These are phyloP conservation scores for Craterocephalus amniculus DNA, from an alignment of 2,797 vertebrate species.

Conservation along the genomic window DNA sequence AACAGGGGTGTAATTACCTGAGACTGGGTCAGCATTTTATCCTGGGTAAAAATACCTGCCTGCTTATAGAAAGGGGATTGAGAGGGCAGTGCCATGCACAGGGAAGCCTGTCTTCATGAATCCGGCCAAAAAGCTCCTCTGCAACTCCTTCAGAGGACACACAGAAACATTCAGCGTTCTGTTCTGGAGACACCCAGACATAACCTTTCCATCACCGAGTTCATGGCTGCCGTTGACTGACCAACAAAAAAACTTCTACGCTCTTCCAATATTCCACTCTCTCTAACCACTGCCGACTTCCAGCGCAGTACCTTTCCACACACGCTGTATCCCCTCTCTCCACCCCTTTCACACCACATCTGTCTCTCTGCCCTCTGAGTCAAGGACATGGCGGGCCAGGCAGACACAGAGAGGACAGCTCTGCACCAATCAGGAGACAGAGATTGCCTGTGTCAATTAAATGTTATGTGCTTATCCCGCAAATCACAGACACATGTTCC, in stretches of 20 bases:
- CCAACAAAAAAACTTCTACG: constrained; percentile 50
- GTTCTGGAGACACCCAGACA: constrained; percentile 40
- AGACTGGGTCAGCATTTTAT: constrained; percentile 85
- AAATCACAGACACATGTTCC: constrained; percentile 81
- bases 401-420: constrained; percentile 70
- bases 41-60: constrained; percentile 84
- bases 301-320: constrained; percentile 72
- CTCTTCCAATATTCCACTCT: constrained; percentile 62
- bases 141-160: constrained; percentile 25
- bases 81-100: constrained; percentile 61
- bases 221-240: constrained; percentile 43
- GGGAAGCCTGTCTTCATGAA: constrained; percentile 69
- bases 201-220: constrained; percentile 54
- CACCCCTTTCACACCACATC: constrained; percentile 73
- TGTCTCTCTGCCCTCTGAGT: constrained; percentile 76
- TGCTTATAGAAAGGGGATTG: constrained; percentile 75
- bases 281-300: constrained; percentile 53
- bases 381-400: constrained; percentile 69
- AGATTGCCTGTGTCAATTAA: constrained; percentile 80
- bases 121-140: constrained; percentile 38
- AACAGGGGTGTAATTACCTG: constrained; percentile 84
- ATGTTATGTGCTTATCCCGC: constrained; percentile 83
- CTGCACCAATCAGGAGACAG: constrained; percentile 71
- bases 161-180: constrained; percentile 36
- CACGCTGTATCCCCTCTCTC: constrained; percentile 48